Evolutionary conservation across 1,140 invertebrate species (phyloP), one percentile per base, ranked within the genome.

Genomic region (Zeugodacus cucurbitae): DNA sequence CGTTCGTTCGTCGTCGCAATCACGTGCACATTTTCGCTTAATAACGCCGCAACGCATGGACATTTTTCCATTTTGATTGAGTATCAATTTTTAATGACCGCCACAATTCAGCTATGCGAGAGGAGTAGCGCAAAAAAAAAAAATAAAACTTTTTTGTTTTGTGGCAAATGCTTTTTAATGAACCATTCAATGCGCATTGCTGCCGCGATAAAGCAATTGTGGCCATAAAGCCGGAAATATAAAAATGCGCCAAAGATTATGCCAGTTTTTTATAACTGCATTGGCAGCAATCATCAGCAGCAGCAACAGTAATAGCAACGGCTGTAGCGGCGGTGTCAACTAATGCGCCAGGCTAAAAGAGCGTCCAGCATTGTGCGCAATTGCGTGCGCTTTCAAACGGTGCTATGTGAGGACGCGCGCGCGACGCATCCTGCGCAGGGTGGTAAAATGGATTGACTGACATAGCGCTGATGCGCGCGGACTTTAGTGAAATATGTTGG

Each of bases 61-160:
- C 74, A 48, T 82, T 82, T 82, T 82, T 48, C 74, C 74, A 82
- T 82, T 82, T 82, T 82, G 74, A 82, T 82, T 82, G 74, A 82
- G 74, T 82, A 82, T 82, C 74, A 82, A 82, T 82, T 82, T 82
- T 82, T 82, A 82, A 82, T 82, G 74, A 48, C n/a, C 74, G 74
- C 44, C 74, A 7, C 74, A 82, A 82, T 82, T 82, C 74, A 26
- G 26, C 74, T 11, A 48, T 48, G 32, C 64, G 0, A 32, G 20
- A 62, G 48, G 26, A 32, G 32, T 70, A 34, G 32, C 17, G 29
- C 14, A 70, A 67, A 32, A 48, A 48, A 34, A n/a, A 20, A 41
- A 37, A 70, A 62, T 7, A 37, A 70, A 17, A 32, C 4, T 5
- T 82, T 82, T 82, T 82, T 82, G 41, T 82, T 54, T 82, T 82